These are phyloP conservation scores for Adelges cooleyi DNA, from an alignment of 1,140 invertebrate genomes.

Conservation along the genomic window DNA sequence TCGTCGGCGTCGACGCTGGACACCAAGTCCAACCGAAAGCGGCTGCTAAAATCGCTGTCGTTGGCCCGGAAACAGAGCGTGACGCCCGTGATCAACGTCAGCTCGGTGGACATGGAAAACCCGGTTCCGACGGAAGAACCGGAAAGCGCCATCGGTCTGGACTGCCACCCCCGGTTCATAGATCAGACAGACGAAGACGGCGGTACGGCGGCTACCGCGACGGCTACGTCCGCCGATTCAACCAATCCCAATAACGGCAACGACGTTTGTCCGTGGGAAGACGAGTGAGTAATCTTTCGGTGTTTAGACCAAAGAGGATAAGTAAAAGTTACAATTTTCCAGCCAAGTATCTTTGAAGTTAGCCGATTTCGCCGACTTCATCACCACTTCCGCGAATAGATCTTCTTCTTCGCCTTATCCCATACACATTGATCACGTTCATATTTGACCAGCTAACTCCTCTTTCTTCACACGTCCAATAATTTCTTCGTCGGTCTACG, in stretches of 20 bases:
- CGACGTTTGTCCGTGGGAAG: slow-evolving; percentile 71
- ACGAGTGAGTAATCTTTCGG: slow-evolving; percentile 57
- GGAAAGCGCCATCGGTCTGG: slow-evolving; percentile 33
- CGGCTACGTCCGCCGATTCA: slow-evolving; percentile 1
- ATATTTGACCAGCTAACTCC: too few species aligned
- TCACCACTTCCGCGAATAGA: too few species aligned
- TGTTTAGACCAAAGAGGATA: too few species aligned
- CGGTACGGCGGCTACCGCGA: slow-evolving; percentile 35
- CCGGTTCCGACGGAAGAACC: slow-evolving; percentile 30
- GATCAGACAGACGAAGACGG: slow-evolving; percentile 13
- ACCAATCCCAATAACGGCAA: slow-evolving; percentile 34
- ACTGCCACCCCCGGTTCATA: background rate
- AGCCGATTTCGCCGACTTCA: too few species aligned
- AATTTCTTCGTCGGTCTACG: too few species aligned
- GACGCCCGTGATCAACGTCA: slow-evolving; percentile 58
- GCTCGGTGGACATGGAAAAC: slow-evolving; percentile 51
- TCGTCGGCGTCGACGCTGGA: background rate
- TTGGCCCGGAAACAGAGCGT: slow-evolving; percentile 30
- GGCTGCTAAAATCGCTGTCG: slow-evolving; percentile 10
- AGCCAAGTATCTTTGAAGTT: too few species aligned
- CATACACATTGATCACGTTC: too few species aligned
- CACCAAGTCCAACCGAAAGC: background rate
- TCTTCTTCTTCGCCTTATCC: too few species aligned
- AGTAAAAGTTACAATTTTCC: too few species aligned
- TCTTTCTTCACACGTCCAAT: too few species aligned